These are phyloP conservation scores for Drosophila vallismaia DNA, from an alignment of 2,888 invertebrate genomes.

Conservation along the genomic window DNA sequence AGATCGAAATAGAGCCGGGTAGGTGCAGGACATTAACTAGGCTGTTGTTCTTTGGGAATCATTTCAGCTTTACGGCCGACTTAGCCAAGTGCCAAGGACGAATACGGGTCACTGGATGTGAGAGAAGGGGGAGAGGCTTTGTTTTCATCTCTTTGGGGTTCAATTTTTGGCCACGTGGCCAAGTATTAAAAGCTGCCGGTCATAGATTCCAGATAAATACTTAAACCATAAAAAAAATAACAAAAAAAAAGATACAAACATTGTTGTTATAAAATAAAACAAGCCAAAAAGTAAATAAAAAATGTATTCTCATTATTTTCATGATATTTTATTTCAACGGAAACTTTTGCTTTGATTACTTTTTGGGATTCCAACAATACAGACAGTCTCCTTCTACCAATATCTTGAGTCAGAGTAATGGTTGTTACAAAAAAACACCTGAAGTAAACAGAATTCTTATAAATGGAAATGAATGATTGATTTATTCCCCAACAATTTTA, in stretches of 20 bases:
- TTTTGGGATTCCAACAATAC: too few species aligned
- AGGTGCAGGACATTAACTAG: not conserved
- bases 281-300: too few species aligned
- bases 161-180: not conserved
- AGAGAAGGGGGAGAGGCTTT: not conserved
- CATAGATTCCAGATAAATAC: not conserved
- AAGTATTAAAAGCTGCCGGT: not conserved
- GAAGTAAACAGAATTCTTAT: too few species aligned
- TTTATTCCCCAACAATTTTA: not conserved
- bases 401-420: too few species aligned
- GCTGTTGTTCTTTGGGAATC: conserved; percentile 1
- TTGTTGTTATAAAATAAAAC: too few species aligned
- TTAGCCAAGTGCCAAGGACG: conserved; percentile 11
- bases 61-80: conserved; percentile 21
- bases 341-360: too few species aligned
- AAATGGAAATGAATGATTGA: conserved; percentile 8
- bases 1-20: conserved; percentile 1
- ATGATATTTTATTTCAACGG: too few species aligned
- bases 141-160: conserved; percentile 7
- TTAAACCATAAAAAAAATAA: too few species aligned
- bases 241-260: too few species aligned
- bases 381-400: too few species aligned
- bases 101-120: conserved; percentile 29
- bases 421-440: too few species aligned
- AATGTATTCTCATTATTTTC: too few species aligned